phyloP scores from a whole-genome alignment of 2,888 invertebrate genomes.

The Elysia crispata region DNA sequence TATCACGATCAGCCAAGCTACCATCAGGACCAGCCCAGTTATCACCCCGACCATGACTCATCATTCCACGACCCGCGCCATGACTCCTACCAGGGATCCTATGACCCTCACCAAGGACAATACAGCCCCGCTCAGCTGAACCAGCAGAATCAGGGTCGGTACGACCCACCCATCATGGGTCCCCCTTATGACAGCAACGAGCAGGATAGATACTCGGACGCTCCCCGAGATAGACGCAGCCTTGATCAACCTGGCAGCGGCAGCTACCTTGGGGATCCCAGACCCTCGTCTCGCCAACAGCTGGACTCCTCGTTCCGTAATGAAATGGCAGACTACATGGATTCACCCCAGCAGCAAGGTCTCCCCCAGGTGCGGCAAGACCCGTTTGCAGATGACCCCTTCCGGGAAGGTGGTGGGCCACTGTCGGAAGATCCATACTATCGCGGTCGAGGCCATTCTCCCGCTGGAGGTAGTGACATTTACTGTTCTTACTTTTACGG shows the following conservation, averaged over 20 bases:
- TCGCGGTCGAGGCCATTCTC: constrained; percentile 57
- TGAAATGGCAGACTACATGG: constrained; percentile 51
- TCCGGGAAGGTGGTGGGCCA: constrained; percentile 59
- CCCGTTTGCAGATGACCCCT: constrained; percentile 72
- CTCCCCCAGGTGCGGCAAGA: constrained; percentile 67
- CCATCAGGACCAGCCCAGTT: neutral
- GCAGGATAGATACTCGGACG: constrained; percentile 48
- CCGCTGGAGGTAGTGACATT: constrained; percentile 52
- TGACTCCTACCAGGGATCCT: constrained; percentile 35
- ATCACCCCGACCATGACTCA: neutral
- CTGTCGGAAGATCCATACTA: constrained; percentile 58
- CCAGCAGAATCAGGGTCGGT: constrained; percentile 33
- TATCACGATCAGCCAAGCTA: constrained; percentile 1
- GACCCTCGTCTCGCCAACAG: constrained; percentile 31
- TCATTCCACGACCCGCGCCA: constrained; percentile 19
- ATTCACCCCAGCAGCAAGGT: constrained; percentile 59
- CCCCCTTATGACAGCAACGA: constrained; percentile 53
- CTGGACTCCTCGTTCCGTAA: constrained; percentile 45
- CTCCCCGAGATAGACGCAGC: constrained; percentile 35
- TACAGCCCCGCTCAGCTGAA: too few species aligned
- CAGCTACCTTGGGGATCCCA: constrained; percentile 40
- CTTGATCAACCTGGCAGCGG: constrained; percentile 26
- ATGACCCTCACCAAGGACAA: neutral
- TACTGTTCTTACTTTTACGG: constrained; percentile 49
- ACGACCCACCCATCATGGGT: constrained; percentile 16